These are phyloP conservation scores for Pilophorus perplexus DNA, from an alignment of 2,888 invertebrate species.

Conservation along the genomic window DNA sequence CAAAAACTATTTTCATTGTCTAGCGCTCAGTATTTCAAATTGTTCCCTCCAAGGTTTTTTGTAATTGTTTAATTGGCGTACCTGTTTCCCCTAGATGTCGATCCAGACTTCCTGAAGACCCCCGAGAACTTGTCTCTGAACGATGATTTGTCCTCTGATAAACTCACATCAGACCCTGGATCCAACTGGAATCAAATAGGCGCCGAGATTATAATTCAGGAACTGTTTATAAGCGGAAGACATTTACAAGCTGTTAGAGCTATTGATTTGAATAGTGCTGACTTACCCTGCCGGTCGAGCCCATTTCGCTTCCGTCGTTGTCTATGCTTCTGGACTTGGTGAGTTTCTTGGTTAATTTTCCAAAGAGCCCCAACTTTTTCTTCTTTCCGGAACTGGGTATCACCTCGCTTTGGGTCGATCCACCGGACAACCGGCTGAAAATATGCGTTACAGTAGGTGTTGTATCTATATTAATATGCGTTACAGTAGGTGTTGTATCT, in stretches of 20 bases:
- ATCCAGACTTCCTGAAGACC: conserved; percentile 72
- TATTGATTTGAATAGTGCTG: no score
- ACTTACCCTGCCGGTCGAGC: conserved; percentile 59
- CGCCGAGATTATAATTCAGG: not conserved
- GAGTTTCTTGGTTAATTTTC: conserved; percentile 72
- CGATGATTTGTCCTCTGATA: conserved; percentile 59
- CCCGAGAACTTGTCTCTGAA: conserved; percentile 76
- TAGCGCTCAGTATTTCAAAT: no score
- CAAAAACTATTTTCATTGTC: conserved; percentile 44
- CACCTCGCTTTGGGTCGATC: conserved; percentile 81
- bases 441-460: no score
- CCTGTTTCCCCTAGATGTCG: conserved; percentile 68
- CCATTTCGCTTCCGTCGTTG: conserved; percentile 52
- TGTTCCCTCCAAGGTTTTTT: conserved; percentile 12
- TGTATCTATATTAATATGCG: no score
- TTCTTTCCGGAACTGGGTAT: conserved; percentile 66
- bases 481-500: no score
- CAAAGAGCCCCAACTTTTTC: conserved; percentile 76
- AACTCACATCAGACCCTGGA: conserved; percentile 71
- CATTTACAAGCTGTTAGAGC: not conserved
- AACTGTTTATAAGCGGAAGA: not conserved
- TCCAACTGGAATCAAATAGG: conserved; percentile 49
- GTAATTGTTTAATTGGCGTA: no score
- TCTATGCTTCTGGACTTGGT: conserved; percentile 80
- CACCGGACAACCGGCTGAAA: conserved; percentile 71